A percentile compares a stretch with the other conserved stretches of the same genome.
Evolutionary conservation across 2,888 invertebrate genomes (phyloP).

Genomic region (Caenorhabditis wallacei): DNA sequence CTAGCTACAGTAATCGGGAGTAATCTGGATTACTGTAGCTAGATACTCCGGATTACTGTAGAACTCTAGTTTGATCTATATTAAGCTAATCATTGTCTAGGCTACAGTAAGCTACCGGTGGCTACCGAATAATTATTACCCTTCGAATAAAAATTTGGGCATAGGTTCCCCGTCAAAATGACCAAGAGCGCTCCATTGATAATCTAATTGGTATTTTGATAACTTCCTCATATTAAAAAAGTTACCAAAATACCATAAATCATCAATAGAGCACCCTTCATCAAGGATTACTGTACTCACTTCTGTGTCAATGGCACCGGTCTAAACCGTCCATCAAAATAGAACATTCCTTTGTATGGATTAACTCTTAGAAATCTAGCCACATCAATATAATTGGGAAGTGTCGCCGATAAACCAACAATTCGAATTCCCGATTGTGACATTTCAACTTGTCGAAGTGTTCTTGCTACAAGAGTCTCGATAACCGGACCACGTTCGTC

Average conservation of each 20-base stretch:
- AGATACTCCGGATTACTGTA: no score
- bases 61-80: no score
- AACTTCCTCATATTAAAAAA: no score
- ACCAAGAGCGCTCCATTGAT: no score
- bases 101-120: no score
- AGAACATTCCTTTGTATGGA: slow-evolving; percentile 87
- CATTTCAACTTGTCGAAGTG: slow-evolving; percentile 89
- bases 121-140: no score
- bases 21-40: no score
- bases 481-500: slow-evolving; percentile 98
- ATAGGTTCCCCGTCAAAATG: not conserved
- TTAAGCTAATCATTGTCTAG: no score
- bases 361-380: slow-evolving; percentile 95
- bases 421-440: slow-evolving; percentile 92
- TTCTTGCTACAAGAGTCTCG: slow-evolving; percentile 96
- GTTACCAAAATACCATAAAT: no score
- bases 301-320: slow-evolving; percentile 87
- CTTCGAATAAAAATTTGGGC: not conserved
- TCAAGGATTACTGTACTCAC: slow-evolving; percentile 36
- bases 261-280: no score
- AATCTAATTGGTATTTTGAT: no score
- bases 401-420: slow-evolving; percentile 90
- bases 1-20: no score
- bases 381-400: slow-evolving; percentile 98
- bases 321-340: slow-evolving; percentile 89